Evolutionary conservation across 1,140 invertebrate genomes (phyloP), one percentile per base, ranked within the genome.

Genomic region (Chionoecetes opilio): DNA sequence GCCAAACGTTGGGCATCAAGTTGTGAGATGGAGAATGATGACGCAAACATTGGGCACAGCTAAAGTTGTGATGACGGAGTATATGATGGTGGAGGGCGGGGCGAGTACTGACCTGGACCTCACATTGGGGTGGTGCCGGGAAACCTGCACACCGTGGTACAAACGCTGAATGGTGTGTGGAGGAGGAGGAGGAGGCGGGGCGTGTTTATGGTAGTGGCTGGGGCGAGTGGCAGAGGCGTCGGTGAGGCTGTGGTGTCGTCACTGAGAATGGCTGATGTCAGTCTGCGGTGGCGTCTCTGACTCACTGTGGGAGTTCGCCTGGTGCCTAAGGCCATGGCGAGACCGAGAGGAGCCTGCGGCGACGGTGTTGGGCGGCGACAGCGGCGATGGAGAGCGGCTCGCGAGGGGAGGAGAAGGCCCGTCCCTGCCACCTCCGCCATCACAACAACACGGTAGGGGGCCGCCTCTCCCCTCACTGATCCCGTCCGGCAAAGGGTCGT

Each of bases 61-160:
- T 5, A 14, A 46, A 14, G 41, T 8, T 46, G 41, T 5, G 41
- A 14, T 46, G 41, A 46, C 41, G 5, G 14, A 0, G 34, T 37
- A 31, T 37, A 21, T 88, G 86, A 38, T 14, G 8, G 82, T 5
- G 11, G 84, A 86, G 84, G 84, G 84, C 17, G 84, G 14, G 29
- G 84, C 84, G 6, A 91, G 8, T 14, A 91, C 89, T 35, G 26
- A 91, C 89, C 89, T 91, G 89, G 53, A 75, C 46, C 89, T 91
- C 89, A 91, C 89, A 91, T 91, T 53, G 89, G 89, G 89, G 89
- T 91, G 89, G 89, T 91, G 89, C 63, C 63, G 89, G 89, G n/a
- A 29, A 34, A 31, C 89, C 89, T 91, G 46, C 89, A 91, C 89
- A 91, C 89, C 89, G 89, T 75, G 46, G 89, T 46, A 91, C 89